phyloP scores from a whole-genome alignment of 2,888 invertebrate genomes.

The Oxytorus armatus region DNA sequence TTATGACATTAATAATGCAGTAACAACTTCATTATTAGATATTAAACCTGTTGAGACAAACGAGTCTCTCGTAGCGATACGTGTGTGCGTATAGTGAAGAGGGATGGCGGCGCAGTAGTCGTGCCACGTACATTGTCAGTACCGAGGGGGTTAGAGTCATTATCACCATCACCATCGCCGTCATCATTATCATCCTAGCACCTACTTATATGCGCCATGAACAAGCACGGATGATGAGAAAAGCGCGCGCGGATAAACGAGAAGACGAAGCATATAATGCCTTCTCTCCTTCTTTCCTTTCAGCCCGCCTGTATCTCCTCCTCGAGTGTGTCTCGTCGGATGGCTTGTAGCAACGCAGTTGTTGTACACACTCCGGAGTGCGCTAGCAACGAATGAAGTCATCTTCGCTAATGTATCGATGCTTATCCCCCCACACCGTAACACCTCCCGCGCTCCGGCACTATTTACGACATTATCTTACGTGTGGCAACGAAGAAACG shows the following conservation, averaged over 20 bases:
- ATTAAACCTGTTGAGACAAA: constrained; percentile 30
- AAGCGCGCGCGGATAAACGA: constrained; percentile 63
- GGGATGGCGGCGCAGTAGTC: constrained; percentile 30
- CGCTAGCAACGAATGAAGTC: constrained; percentile 78
- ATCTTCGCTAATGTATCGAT: constrained; percentile 80
- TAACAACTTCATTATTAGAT: constrained; percentile 5
- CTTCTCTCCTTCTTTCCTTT: constrained; percentile 20
- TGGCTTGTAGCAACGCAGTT: neutral
- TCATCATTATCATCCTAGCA: constrained; percentile 75
- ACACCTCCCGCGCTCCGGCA: constrained; percentile 73
- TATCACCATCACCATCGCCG: constrained; percentile 72
- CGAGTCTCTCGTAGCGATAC: constrained; percentile 19
- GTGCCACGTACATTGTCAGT: constrained; percentile 15
- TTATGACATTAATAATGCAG: neutral
- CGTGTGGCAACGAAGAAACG: constrained; percentile 40
- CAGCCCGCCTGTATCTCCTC: constrained; percentile 22
- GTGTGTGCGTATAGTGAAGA: constrained; percentile 8
- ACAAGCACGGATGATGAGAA: constrained; percentile 67
- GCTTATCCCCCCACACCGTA: constrained; percentile 74
- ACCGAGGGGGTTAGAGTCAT: constrained; percentile 56
- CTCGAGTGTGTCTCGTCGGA: constrained; percentile 55
- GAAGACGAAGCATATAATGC: constrained; percentile 53
- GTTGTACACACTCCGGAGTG: constrained; percentile 34
- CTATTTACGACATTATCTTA: constrained; percentile 76
- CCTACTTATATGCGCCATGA: constrained; percentile 63